Evolutionary conservation across 2,113 vertebrate species (phyloP).

Genomic region (Maccullochella peelii): DNA sequence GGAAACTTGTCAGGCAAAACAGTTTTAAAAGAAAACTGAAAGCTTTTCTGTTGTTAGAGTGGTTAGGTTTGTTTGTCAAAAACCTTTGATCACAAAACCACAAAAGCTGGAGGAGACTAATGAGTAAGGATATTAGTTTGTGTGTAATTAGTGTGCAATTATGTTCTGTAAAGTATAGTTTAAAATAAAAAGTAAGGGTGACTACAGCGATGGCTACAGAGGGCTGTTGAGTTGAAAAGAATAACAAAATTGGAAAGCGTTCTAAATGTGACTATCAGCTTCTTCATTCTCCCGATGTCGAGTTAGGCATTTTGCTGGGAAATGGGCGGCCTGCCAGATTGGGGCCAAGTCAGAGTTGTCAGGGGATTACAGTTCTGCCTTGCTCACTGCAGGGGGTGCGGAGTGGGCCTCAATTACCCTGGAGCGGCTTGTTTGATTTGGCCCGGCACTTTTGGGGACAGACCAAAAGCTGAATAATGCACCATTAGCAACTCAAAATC

Average conservation of each 20-base stretch:
- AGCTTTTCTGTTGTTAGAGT: constrained; percentile 32
- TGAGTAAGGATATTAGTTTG: constrained; percentile 55
- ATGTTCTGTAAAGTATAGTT: constrained; percentile 37
- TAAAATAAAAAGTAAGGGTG: constrained; percentile 39
- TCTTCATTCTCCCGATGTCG: constrained; percentile 72
- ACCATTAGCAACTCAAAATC: constrained; percentile 85
- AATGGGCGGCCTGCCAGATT: constrained; percentile 84
- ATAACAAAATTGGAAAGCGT: constrained; percentile 70
- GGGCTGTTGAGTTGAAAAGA: constrained; percentile 63
- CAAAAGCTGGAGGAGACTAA: constrained; percentile 54
- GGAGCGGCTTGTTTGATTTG: constrained; percentile 85
- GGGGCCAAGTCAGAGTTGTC: constrained; percentile 84
- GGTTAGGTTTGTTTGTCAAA: constrained; percentile 44
- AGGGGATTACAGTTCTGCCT: constrained; percentile 85
- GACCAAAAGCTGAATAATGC: constrained; percentile 85
- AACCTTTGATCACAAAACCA: constrained; percentile 62
- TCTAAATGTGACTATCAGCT: constrained; percentile 75
- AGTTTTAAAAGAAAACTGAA: constrained; percentile 10
- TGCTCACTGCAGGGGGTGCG: constrained; percentile 83
- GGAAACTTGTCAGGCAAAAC: not conserved
- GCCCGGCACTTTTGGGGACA: constrained; percentile 82
- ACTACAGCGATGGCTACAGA: constrained; percentile 44
- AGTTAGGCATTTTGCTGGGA: constrained; percentile 82
- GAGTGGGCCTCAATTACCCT: constrained; percentile 85
- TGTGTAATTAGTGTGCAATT: constrained; percentile 58